Conservation (phyloP, 2,888 invertebrate genomes). For the Melieria omissa region DNA sequence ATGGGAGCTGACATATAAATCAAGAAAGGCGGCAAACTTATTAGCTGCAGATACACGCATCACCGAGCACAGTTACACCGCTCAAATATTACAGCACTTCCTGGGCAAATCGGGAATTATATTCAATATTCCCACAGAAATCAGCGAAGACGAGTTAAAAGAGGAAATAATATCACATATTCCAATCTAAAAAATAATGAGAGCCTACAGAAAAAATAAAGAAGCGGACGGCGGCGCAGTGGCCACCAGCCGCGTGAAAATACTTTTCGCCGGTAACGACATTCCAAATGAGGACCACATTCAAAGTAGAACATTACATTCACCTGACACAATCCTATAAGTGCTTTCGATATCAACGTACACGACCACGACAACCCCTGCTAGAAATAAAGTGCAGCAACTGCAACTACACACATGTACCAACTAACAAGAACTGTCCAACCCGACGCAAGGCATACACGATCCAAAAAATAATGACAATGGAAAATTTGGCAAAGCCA, state of each 20-base stretch:
- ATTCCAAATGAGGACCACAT: neutral
- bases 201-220: neutral
- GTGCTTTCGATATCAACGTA: neutral
- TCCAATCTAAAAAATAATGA: neutral
- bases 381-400: neutral
- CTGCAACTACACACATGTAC: neutral
- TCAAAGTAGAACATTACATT: too few relatives aligned
- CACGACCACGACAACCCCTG: neutral
- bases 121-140: neutral
- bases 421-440: neutral
- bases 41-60: neutral
- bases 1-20: neutral
- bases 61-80: neutral
- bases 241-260: neutral
- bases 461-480: neutral
- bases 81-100: neutral
- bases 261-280: neutral
- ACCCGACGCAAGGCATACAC: neutral
- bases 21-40: neutral
- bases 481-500: neutral
- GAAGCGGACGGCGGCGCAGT: neutral
- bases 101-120: neutral
- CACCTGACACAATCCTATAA: too few relatives aligned
- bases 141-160: neutral
- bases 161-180: neutral